Evolutionary conservation across 1,140 invertebrate genomes (phyloP).

Genomic region (Zaprionus tsacasi): DNA sequence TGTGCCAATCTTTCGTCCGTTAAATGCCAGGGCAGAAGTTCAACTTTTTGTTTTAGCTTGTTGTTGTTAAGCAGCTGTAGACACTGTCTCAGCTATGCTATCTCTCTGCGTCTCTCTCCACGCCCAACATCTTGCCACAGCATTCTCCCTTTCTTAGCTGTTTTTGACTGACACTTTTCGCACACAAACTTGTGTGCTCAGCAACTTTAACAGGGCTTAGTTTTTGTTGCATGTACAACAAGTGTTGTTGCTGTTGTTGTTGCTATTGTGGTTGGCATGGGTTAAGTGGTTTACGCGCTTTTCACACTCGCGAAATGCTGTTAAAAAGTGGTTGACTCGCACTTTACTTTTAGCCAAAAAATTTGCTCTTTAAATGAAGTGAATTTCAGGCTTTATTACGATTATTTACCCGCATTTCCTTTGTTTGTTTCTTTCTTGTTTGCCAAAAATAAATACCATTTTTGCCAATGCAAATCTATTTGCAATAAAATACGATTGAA

Average conservation of each 20-base stretch:
- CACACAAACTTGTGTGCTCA: conserved; percentile 54
- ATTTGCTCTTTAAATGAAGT: conserved; percentile 44
- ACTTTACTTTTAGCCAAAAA: conserved; percentile 52
- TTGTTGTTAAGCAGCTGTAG: conserved; percentile 24
- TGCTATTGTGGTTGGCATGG: conserved; percentile 34
- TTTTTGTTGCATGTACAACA: conserved; percentile 10
- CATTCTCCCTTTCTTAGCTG: conserved; percentile 25
- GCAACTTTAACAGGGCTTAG: conserved; percentile 37
- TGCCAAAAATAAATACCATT: conserved; percentile 1
- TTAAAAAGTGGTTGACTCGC: conserved; percentile 22
- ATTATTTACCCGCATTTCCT: background rate
- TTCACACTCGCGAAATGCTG: conserved; percentile 28
- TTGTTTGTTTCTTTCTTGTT: background rate
- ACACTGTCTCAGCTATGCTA: conserved; percentile 38
- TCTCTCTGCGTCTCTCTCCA: background rate
- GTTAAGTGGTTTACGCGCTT: conserved; percentile 63
- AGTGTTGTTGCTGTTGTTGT: conserved; percentile 23
- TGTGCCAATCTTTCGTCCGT: background rate
- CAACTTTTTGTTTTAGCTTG: conserved; percentile 23
- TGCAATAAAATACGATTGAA: background rate
- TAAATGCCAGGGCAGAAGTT: conserved; percentile 20
- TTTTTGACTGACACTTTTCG: conserved; percentile 65
- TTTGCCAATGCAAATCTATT: conserved; percentile 7
- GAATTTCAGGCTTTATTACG: conserved; percentile 34
- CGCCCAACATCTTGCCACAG: background rate